A percentile compares a stretch with the other conserved stretches of the same genome.
Evolutionary conservation across 1,140 invertebrate species (phyloP).

Genomic region (Polypedilum vanderplanki): DNA sequence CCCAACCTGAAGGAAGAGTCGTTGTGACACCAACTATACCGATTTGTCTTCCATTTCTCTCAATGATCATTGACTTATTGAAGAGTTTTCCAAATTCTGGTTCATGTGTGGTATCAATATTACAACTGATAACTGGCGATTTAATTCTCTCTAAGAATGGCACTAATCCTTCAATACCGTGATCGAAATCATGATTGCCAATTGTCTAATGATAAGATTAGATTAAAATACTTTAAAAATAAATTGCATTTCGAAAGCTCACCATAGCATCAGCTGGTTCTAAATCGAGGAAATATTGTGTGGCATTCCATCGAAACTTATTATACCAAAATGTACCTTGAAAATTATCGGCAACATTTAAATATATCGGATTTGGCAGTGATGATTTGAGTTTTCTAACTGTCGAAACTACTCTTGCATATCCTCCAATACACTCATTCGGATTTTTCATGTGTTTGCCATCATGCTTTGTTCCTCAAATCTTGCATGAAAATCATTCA

Average conservation of each 20-base stretch:
- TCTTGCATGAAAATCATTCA: slow-evolving; percentile 76
- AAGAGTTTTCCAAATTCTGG: slow-evolving; percentile 56
- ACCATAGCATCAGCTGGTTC: slow-evolving; percentile 66
- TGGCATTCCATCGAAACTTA: slow-evolving; percentile 58
- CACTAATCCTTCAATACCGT: slow-evolving; percentile 60
- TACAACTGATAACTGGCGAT: slow-evolving; percentile 61
- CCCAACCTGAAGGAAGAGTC: slow-evolving; percentile 45
- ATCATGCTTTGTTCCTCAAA: slow-evolving; percentile 60
- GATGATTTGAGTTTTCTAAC: slow-evolving; percentile 46
- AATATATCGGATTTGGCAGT: slow-evolving; percentile 52
- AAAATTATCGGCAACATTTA: slow-evolving; percentile 70
- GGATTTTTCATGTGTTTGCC: slow-evolving; percentile 52
- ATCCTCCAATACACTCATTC: slow-evolving; percentile 55
- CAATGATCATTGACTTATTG: slow-evolving; percentile 54
- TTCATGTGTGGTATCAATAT: slow-evolving; percentile 66
- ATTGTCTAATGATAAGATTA: slow-evolving; percentile 50
- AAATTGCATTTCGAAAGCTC: slow-evolving; percentile 37
- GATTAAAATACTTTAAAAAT: slow-evolving; percentile 30
- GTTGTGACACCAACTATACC: slow-evolving; percentile 73
- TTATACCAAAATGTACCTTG: slow-evolving; percentile 74
- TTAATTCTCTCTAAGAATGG: slow-evolving; percentile 61
- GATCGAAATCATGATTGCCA: slow-evolving; percentile 87
- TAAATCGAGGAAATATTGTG: slow-evolving; percentile 62
- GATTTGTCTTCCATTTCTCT: slow-evolving; percentile 56
- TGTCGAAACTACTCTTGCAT: slow-evolving; percentile 52